Percentiles rank a stretch among this genome's conserved stretches.
These are phyloP conservation scores for Synaphobranchus kaupii DNA, from an alignment of 2,797 vertebrate genomes.

Conservation along the genomic window DNA sequence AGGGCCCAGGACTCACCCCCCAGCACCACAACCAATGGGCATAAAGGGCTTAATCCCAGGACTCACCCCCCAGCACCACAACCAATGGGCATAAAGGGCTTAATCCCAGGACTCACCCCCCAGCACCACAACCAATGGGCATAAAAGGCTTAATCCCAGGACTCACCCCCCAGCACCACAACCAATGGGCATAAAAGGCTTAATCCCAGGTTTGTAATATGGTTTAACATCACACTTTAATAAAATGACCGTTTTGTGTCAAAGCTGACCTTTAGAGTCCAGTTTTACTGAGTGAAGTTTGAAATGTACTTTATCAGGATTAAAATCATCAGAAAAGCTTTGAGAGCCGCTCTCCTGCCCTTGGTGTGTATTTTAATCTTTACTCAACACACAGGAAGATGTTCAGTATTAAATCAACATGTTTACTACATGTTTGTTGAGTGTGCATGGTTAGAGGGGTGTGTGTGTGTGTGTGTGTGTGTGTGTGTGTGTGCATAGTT, in stretches of 20 bases:
- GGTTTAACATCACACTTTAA: neutral
- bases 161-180: neutral
- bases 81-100: too few species aligned
- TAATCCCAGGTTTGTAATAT: neutral
- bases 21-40: too few species aligned
- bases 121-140: too few species aligned
- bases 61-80: too few species aligned
- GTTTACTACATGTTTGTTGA: neutral
- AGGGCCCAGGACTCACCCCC: too few species aligned
- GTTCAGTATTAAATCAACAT: neutral
- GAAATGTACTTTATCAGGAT: neutral
- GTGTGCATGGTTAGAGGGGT: too few species aligned
- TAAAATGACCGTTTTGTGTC: neutral
- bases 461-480: too few species aligned
- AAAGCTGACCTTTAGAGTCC: neutral
- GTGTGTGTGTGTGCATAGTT: too few species aligned
- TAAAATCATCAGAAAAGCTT: neutral
- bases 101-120: too few species aligned
- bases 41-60: neutral
- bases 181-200: neutral
- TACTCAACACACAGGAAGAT: neutral
- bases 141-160: too few species aligned
- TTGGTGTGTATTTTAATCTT: neutral
- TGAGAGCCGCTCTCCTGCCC: neutral
- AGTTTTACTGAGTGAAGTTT: neutral